Evolutionary conservation across 2,113 vertebrate genomes (phyloP).

Genomic region (Phainopepla nitens): DNA sequence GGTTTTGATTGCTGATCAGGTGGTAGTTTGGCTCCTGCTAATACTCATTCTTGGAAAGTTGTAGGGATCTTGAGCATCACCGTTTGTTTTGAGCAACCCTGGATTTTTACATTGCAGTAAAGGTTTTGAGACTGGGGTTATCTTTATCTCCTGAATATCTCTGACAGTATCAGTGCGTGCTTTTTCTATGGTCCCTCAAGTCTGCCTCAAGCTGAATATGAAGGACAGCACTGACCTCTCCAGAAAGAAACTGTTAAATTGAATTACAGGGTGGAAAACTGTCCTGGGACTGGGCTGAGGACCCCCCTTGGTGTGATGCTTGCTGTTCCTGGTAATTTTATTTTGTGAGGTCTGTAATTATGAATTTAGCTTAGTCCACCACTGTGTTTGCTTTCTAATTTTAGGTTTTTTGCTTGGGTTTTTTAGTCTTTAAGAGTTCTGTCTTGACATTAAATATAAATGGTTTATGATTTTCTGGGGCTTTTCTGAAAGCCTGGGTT

Average conservation of each 20-base stretch:
- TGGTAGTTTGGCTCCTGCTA: not conserved
- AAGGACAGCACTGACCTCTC: not conserved
- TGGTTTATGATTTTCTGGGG: not conserved
- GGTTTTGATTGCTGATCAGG: not conserved
- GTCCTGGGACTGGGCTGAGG: not conserved
- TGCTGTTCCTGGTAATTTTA: not conserved
- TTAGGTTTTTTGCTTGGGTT: not conserved
- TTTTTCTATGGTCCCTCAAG: not conserved
- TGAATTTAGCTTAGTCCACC: not conserved
- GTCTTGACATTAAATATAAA: not conserved
- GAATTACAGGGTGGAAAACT: not conserved
- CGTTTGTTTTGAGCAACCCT: accelerated
- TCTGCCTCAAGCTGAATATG: not conserved
- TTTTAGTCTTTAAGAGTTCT: not conserved
- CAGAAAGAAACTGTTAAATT: not conserved
- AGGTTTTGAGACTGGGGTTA: not conserved
- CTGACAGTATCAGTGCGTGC: not conserved
- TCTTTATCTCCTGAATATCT: not conserved
- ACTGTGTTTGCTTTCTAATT: not conserved
- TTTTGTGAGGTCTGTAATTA: not conserved
- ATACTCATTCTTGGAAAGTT: not conserved
- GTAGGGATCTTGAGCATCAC: not conserved
- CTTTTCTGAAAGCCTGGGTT: not conserved
- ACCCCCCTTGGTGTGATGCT: not conserved
- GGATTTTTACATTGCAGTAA: not conserved